Evolutionary conservation across 1,140 invertebrate species (phyloP).

Genomic region (Drosophila rufa): DNA sequence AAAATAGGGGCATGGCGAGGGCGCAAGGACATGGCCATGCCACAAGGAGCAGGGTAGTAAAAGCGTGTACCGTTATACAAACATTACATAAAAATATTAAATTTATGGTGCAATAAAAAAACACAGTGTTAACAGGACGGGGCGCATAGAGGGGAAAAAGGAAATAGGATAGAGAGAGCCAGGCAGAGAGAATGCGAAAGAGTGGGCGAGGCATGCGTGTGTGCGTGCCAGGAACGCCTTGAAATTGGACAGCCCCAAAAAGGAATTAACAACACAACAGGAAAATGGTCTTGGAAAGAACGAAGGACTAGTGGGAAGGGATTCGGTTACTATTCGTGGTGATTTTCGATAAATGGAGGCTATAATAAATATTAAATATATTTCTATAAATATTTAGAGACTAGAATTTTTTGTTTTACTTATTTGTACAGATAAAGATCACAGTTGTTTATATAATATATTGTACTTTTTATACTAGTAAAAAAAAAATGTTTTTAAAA

Average conservation of each 20-base stretch:
- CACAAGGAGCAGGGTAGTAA: constrained; percentile 67
- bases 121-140: constrained; percentile 70
- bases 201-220: constrained; percentile 41
- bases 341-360: background rate
- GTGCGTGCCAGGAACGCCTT: constrained; percentile 61
- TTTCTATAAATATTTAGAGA: background rate
- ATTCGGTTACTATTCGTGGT: background rate
- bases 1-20: background rate
- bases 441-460: too few species aligned
- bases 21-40: constrained; percentile 11
- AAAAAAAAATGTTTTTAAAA: too few species aligned
- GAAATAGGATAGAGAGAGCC: constrained; percentile 6
- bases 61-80: constrained; percentile 78
- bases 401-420: background rate
- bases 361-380: background rate
- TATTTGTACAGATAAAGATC: background rate
- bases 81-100: constrained; percentile 84
- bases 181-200: background rate
- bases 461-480: too few species aligned
- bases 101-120: constrained; percentile 83
- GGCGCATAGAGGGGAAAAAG: constrained; percentile 2
- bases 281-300: background rate
- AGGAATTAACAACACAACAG: constrained; percentile 50
- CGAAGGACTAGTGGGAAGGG: background rate
- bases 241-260: constrained; percentile 40